Evolutionary conservation across 2,888 invertebrate genomes (phyloP).

Genomic region (Tachina lurida): DNA sequence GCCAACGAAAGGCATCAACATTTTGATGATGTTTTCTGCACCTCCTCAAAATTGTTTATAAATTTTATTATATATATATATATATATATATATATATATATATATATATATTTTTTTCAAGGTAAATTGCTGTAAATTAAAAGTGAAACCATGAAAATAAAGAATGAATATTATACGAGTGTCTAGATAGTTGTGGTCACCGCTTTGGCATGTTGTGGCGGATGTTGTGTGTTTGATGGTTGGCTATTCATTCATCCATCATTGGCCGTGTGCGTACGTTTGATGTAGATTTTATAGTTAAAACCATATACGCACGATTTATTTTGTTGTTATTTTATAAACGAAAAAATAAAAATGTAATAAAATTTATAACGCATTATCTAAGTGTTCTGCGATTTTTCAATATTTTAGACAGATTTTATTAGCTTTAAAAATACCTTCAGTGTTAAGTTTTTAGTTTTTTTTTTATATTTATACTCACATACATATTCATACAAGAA

Average conservation of each 20-base stretch:
- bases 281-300: slow-evolving; percentile 19
- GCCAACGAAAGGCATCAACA: neutral
- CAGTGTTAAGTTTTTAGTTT: too few species aligned
- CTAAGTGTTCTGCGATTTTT: too few species aligned
- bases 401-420: too few species aligned
- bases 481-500: too few species aligned
- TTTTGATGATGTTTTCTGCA: neutral
- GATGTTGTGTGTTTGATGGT: slow-evolving; percentile 44
- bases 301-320: slow-evolving; percentile 33
- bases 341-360: neutral
- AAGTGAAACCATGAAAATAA: slow-evolving; percentile 15
- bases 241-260: slow-evolving; percentile 18
- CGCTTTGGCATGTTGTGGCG: slow-evolving; percentile 49
- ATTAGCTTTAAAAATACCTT: too few species aligned
- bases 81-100: too few species aligned
- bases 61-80: neutral
- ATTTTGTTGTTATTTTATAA: slow-evolving; percentile 3
- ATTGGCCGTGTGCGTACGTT: slow-evolving; percentile 7
- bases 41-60: neutral
- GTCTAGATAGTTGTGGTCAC: slow-evolving; percentile 14
- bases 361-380: neutral
- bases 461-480: too few species aligned
- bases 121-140: slow-evolving; percentile 47
- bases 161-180: neutral
- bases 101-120: slow-evolving; percentile 35